Evolutionary conservation across 2,888 invertebrate species (phyloP).

Genomic region (Aporophyla nigra): DNA sequence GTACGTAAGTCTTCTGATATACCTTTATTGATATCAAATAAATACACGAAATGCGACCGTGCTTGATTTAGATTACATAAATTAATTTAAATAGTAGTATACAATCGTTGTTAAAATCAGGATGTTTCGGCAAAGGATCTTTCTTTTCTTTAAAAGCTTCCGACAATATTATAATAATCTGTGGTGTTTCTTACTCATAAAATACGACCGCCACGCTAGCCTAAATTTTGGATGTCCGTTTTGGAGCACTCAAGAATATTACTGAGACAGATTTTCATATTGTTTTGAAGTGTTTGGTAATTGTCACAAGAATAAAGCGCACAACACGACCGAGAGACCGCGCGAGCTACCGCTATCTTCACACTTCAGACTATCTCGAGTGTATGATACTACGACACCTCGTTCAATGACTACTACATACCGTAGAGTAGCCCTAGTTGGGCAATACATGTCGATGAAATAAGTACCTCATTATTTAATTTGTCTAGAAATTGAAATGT

Average conservation of each 20-base stretch:
- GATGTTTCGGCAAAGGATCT: not conserved
- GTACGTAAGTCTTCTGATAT: conserved; percentile 31
- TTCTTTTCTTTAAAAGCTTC: conserved; percentile 4
- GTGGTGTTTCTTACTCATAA: conserved; percentile 10
- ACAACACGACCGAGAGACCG: too few species aligned
- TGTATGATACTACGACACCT: conserved; percentile 9
- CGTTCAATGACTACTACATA: not conserved
- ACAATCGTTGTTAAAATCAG: not conserved
- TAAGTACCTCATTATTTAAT: not conserved
- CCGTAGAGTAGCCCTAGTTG: not conserved
- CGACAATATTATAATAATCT: conserved; percentile 5
- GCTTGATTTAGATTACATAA: not conserved
- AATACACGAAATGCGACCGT: not conserved
- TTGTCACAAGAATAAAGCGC: not conserved
- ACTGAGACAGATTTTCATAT: not conserved
- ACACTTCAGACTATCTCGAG: conserved; percentile 44
- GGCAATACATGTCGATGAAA: not conserved
- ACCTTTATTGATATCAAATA: conserved; percentile 5
- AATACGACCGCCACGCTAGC: not conserved
- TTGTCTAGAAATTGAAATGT: not conserved
- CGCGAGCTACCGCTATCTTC: not conserved
- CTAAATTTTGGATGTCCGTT: conserved; percentile 24
- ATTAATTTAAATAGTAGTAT: not conserved
- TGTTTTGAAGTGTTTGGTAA: conserved; percentile 4
- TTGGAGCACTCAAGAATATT: conserved; percentile 24